Evolutionary conservation across 2,113 vertebrate species (phyloP).

Genomic region (Protobothrops flavoviridis): DNA sequence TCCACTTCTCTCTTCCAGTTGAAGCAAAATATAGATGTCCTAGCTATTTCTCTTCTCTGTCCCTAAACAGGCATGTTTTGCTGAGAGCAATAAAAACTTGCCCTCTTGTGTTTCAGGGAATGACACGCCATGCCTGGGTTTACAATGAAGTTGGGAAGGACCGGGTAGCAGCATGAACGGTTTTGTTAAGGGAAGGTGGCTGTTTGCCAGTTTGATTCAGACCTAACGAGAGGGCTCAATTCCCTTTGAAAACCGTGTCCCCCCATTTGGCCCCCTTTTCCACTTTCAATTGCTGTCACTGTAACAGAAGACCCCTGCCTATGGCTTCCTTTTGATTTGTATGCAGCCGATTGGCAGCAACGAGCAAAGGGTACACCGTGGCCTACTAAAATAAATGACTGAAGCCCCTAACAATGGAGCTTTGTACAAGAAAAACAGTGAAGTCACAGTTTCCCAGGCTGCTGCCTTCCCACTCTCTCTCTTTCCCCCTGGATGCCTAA

Average conservation of each 20-base stretch:
- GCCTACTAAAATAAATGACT: constrained; percentile 71
- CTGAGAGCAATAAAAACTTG: constrained; percentile 32
- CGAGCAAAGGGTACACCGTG: constrained; percentile 60
- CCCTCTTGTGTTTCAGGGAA: constrained; percentile 63
- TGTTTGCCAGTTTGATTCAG: constrained; percentile 56
- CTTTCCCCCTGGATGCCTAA: constrained; percentile 63
- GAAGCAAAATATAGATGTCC: background rate
- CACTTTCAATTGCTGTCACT: constrained; percentile 72
- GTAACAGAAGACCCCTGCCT: constrained; percentile 58
- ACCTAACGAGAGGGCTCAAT: constrained; percentile 54
- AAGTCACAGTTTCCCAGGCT: constrained; percentile 82
- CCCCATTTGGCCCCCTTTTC: constrained; percentile 61
- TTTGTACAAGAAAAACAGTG: constrained; percentile 79
- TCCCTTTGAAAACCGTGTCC: constrained; percentile 53
- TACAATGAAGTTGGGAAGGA: constrained; percentile 63
- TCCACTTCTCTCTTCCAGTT: background rate
- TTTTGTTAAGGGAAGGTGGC: constrained; percentile 53
- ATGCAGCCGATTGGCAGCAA: constrained; percentile 55
- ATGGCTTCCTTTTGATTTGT: constrained; percentile 53
- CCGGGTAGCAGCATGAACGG: constrained; percentile 23
- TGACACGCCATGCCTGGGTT: constrained; percentile 66
- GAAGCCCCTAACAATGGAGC: constrained; percentile 75
- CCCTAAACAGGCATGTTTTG: constrained; percentile 19
- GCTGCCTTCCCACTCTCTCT: constrained; percentile 34
- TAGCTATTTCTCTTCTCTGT: background rate